Evolutionary conservation across 2,113 vertebrate species (phyloP).

Genomic region (Grus americana): DNA sequence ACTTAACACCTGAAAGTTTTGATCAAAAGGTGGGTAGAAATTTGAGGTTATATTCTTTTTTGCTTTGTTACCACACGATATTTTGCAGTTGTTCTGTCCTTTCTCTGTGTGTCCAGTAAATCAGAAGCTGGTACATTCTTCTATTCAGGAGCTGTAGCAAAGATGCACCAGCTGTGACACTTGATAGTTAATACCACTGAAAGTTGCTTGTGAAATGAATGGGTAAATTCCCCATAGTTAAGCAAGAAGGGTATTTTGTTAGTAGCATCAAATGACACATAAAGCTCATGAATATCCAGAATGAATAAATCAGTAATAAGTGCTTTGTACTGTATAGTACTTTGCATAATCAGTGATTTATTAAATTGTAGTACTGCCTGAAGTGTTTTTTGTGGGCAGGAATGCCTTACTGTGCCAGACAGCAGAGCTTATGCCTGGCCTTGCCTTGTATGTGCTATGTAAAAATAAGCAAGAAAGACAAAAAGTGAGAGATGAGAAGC

Average conservation of each 20-base stretch:
- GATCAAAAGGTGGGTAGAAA: constrained; percentile 88
- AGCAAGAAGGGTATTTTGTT: not conserved
- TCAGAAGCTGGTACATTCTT: not conserved
- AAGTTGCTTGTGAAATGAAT: not conserved
- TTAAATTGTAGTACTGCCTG: not conserved
- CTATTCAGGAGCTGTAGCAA: not conserved
- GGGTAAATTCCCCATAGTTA: not conserved
- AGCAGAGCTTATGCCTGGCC: not conserved
- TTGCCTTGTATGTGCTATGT: not conserved
- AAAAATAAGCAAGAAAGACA: not conserved
- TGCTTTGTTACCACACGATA: not conserved
- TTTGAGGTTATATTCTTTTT: not conserved
- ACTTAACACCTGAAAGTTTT: constrained; percentile 93
- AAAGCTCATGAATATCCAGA: not conserved
- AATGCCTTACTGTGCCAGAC: not conserved
- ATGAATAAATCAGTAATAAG: not conserved
- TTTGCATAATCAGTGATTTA: not conserved
- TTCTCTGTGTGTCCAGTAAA: not conserved
- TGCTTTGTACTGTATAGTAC: not conserved
- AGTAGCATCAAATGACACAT: not conserved
- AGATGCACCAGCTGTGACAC: not conserved
- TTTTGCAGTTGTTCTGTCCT: not conserved
- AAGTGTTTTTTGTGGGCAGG: not conserved
- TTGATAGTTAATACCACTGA: not conserved
- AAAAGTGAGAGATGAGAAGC: not conserved